A percentile compares a stretch with the other conserved stretches of the same genome.
phyloP scores from a whole-genome alignment of 2,797 vertebrate genomes.

The Borostomias antarcticus region DNA sequence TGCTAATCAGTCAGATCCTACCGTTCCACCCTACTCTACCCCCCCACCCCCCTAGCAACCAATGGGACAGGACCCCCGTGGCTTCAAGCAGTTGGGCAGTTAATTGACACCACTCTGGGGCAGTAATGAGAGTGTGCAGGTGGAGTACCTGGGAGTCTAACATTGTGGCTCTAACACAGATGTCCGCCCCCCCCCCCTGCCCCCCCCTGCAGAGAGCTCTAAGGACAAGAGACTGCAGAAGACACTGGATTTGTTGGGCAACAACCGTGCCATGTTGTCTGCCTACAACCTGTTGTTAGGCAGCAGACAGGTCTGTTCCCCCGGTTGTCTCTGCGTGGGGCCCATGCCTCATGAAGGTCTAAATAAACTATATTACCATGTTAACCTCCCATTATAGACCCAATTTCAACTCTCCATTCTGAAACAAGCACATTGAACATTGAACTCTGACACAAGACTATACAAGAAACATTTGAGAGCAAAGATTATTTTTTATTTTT shows the following conservation, averaged over 20 bases:
- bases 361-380: not conserved
- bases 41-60: slow-evolving; percentile 1
- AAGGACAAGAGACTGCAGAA: slow-evolving; percentile 67
- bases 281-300: slow-evolving; percentile 55
- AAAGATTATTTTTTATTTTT: too few relatives aligned
- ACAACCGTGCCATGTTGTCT: slow-evolving; percentile 64
- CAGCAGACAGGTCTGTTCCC: slow-evolving; percentile 28
- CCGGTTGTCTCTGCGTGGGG: not conserved
- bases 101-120: slow-evolving; percentile 82
- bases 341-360: not conserved
- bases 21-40: not conserved
- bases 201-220: slow-evolving; percentile 68
- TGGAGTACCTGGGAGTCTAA: slow-evolving; percentile 85
- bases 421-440: not conserved
- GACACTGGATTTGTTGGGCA: slow-evolving; percentile 74
- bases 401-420: not conserved
- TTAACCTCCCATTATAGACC: too few relatives aligned
- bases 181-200: slow-evolving; percentile 72
- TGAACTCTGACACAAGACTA: not conserved
- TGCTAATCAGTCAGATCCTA: slow-evolving; percentile 1
- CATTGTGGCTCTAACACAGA: slow-evolving; percentile 80
- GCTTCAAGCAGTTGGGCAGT: slow-evolving; percentile 52
- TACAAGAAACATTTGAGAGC: too few relatives aligned
- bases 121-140: slow-evolving; percentile 82
- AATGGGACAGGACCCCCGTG: slow-evolving; percentile 11